A percentile compares a stretch with the other conserved stretches of the same genome.
phyloP scores from a whole-genome alignment of 2,113 vertebrate genomes.

The Rhinoderma darwinii region DNA sequence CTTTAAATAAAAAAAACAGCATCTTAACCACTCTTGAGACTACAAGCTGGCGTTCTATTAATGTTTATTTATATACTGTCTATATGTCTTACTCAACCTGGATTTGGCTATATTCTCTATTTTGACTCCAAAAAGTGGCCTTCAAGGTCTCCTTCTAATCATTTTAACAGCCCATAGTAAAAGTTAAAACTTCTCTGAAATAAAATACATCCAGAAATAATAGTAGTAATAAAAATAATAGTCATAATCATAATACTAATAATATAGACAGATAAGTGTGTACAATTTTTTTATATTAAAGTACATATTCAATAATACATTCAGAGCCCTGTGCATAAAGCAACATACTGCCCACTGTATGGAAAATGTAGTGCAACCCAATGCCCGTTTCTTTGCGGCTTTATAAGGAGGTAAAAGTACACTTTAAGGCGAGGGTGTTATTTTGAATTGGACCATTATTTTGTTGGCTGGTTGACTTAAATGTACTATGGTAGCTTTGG shows the following conservation, averaged over 20 bases:
- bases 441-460: neutral
- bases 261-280: neutral
- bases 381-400: neutral
- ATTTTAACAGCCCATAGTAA: slow-evolving; percentile 1
- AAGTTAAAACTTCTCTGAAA: neutral
- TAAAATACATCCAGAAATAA: slow-evolving; percentile 21
- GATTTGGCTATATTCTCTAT: slow-evolving; percentile 69
- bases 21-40: slow-evolving; percentile 69
- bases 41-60: slow-evolving; percentile 70
- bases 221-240: slow-evolving; percentile 3
- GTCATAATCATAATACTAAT: neutral
- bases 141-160: neutral
- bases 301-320: neutral
- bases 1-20: slow-evolving; percentile 57
- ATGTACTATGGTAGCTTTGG: no score
- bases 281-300: neutral
- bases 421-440: neutral
- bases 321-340: neutral
- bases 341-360: neutral
- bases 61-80: slow-evolving; percentile 77
- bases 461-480: no score
- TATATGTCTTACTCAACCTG: slow-evolving; percentile 73
- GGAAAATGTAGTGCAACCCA: neutral
- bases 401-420: neutral
- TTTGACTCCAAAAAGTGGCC: slow-evolving; percentile 77